Conservation (phyloP, 2,113 vertebrate genomes). For the Notarius lentiginosus region DNA sequence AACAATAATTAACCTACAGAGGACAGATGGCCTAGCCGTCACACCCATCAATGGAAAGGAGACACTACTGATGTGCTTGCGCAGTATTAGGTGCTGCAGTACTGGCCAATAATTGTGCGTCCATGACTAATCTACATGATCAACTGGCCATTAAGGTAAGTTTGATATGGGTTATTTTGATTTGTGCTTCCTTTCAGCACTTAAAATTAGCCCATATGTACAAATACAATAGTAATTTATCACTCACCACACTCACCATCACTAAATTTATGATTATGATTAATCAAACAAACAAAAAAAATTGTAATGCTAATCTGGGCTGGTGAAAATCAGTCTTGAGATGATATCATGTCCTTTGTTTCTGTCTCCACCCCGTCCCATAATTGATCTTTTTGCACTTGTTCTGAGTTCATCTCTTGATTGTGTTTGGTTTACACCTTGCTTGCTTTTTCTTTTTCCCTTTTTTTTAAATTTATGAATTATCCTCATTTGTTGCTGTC, state of each 20-base stretch:
- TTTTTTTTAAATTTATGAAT: too few relatives aligned
- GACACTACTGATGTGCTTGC: background rate
- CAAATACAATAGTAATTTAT: background rate
- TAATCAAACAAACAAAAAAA: background rate
- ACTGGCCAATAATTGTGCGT: background rate
- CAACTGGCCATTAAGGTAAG: background rate
- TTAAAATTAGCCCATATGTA: background rate
- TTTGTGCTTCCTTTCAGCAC: background rate
- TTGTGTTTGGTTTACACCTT: background rate
- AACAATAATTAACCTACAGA: too few relatives aligned
- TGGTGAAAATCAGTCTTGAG: background rate
- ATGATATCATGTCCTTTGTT: background rate
- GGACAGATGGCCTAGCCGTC: too few relatives aligned
- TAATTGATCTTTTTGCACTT: background rate
- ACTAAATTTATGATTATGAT: background rate
- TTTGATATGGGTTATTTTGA: background rate
- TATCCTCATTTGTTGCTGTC: too few relatives aligned
- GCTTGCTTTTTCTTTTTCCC: too few relatives aligned
- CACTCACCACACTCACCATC: too few relatives aligned
- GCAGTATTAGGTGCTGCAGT: background rate
- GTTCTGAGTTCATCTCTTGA: background rate
- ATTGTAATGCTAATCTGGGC: background rate
- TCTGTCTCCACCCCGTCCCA: background rate
- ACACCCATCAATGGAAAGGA: background rate
- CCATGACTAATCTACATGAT: background rate